Percentiles rank a stretch among this genome's conserved stretches.
Evolutionary conservation across 2,113 vertebrate species (phyloP).

Genomic region (Pelecanus crispus): DNA sequence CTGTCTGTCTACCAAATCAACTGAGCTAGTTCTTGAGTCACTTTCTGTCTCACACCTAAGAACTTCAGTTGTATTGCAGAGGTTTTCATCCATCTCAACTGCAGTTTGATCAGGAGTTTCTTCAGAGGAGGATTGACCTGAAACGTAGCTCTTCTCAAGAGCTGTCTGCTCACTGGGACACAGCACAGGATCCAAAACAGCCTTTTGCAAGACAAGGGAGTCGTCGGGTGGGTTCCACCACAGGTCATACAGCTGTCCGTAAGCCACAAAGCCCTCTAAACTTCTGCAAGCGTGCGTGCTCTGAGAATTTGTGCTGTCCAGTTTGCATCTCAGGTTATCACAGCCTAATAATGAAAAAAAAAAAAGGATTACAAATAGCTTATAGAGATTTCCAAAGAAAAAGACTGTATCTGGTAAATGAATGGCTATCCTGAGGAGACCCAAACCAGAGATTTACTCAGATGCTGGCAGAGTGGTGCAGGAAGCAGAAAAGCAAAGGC

Average conservation of each 20-base stretch:
- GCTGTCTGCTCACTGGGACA: neutral
- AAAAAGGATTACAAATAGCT: neutral
- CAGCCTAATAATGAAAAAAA: slow-evolving; percentile 68
- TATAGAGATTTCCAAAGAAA: neutral
- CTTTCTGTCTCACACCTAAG: neutral
- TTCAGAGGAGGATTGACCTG: neutral
- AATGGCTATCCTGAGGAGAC: neutral
- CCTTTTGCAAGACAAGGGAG: neutral
- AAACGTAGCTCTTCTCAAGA: neutral
- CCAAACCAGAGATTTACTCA: neutral
- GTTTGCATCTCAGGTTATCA: slow-evolving; percentile 57
- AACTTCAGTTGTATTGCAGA: neutral
- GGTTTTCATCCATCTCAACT: neutral
- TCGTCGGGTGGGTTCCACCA: slow-evolving; percentile 80
- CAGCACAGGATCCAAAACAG: neutral
- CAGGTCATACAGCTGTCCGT: slow-evolving; percentile 78
- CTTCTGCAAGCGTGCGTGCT: slow-evolving; percentile 70
- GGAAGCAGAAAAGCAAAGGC: neutral
- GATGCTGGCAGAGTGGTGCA: neutral
- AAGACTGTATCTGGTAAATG: neutral
- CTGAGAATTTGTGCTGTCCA: slow-evolving; percentile 49
- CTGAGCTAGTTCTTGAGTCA: neutral
- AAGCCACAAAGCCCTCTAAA: slow-evolving; percentile 81
- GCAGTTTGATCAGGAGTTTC: neutral
- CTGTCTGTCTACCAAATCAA: neutral